A percentile compares a stretch with the other conserved stretches of the same genome.
Conservation (phyloP, 2,113 vertebrate genomes). For the Corythornis cristatus region DNA sequence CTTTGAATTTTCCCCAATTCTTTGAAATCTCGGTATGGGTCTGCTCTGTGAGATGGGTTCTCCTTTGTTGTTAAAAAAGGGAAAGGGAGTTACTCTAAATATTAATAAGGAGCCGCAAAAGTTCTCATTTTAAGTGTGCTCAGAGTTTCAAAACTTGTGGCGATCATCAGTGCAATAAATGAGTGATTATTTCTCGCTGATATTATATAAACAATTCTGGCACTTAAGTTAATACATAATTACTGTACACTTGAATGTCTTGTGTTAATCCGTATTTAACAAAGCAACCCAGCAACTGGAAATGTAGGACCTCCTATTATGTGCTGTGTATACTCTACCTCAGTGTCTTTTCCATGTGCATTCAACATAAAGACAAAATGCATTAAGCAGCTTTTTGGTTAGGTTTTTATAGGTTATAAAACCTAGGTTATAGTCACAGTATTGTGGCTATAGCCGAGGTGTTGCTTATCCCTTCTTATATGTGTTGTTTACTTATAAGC, state of each 20-base stretch:
- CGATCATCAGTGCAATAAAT: background rate
- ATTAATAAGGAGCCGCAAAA: slow-evolving; percentile 14
- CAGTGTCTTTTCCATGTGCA: background rate
- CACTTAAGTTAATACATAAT: slow-evolving; percentile 15
- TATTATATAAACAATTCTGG: slow-evolving; percentile 52
- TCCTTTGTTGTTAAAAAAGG: slow-evolving; percentile 47
- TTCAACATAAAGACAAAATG: slow-evolving; percentile 14
- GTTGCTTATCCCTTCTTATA: background rate
- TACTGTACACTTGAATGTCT: slow-evolving; percentile 41
- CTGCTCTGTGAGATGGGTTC: background rate
- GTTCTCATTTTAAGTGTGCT: background rate
- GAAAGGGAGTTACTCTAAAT: slow-evolving; percentile 14
- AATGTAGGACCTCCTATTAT: slow-evolving; percentile 42
- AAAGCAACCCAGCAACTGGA: slow-evolving; percentile 33
- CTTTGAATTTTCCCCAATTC: background rate
- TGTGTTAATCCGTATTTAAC: slow-evolving; percentile 35
- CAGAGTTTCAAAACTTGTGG: slow-evolving; percentile 17
- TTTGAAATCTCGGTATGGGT: background rate
- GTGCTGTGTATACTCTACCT: background rate
- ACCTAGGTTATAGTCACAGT: background rate
- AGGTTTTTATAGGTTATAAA: background rate
- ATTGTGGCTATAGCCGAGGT: background rate
- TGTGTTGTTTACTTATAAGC: slow-evolving; percentile 27
- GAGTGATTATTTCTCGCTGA: slow-evolving; percentile 6
- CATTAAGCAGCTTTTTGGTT: background rate